A percentile compares a stretch with the other conserved stretches of the same genome.
phyloP scores from a whole-genome alignment of 2,888 invertebrate genomes.

The Drosophila prolongata region DNA sequence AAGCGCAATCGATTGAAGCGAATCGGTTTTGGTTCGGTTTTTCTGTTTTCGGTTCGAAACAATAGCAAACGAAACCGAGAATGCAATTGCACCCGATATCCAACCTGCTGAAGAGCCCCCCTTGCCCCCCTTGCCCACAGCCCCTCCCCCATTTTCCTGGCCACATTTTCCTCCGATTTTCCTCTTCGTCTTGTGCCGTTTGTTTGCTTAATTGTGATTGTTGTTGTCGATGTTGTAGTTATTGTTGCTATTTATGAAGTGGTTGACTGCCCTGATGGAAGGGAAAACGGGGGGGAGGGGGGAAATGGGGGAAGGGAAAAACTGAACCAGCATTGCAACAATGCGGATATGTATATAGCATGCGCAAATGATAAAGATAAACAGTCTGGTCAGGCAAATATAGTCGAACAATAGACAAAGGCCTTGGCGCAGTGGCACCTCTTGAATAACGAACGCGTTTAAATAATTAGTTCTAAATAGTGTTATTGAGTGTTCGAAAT shows the following conservation, averaged over 20 bases:
- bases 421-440: conserved; percentile 25
- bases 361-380: conserved; percentile 43
- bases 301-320: conserved; percentile 3
- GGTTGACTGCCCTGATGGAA: conserved; percentile 66
- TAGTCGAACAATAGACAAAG: conserved; percentile 27
- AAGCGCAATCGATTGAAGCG: conserved; percentile 35
- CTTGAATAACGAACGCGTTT: neutral
- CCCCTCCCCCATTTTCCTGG: conserved; percentile 3
- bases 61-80: conserved; percentile 48
- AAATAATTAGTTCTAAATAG: neutral
- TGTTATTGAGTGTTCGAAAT: neutral
- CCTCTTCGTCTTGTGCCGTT: conserved; percentile 51
- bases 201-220: conserved; percentile 68
- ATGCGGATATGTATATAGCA: conserved; percentile 67
- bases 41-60: conserved; percentile 17
- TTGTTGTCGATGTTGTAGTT: conserved; percentile 25
- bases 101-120: conserved; percentile 8
- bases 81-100: conserved; percentile 36
- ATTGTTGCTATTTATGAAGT: conserved; percentile 65
- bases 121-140: neutral
- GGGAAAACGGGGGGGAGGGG: conserved; percentile 1
- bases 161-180: conserved; percentile 38
- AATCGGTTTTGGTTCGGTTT: conserved; percentile 12
- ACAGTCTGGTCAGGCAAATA: conserved; percentile 43
- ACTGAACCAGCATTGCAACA: conserved; percentile 51